A percentile compares a stretch with the other conserved stretches of the same genome.
Evolutionary conservation across 2,888 invertebrate species (phyloP).

Genomic region (Dione vanillae): DNA sequence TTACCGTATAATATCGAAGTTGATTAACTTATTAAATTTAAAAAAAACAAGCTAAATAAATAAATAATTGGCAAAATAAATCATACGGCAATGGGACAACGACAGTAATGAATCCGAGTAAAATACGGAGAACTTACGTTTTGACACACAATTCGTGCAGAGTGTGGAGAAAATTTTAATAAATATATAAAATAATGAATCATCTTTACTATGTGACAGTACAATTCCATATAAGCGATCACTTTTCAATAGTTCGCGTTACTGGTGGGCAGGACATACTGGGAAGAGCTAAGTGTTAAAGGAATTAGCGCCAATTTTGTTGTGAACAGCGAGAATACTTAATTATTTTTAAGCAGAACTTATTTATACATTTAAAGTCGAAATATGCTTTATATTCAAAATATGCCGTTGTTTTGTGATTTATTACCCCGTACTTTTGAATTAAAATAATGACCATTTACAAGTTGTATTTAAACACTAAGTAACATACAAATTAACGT

Average conservation of each 20-base stretch:
- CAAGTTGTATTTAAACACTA: background rate
- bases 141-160: too few relatives aligned
- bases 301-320: constrained; percentile 57
- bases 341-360: constrained; percentile 23
- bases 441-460: background rate
- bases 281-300: constrained; percentile 54
- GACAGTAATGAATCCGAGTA: too few relatives aligned
- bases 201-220: constrained; percentile 62
- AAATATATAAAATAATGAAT: constrained; percentile 51
- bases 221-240: constrained; percentile 64
- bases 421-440: too few relatives aligned
- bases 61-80: too few relatives aligned
- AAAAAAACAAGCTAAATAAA: too few relatives aligned
- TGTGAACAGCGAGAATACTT: constrained; percentile 8
- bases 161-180: background rate
- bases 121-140: too few relatives aligned
- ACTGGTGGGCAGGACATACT: constrained; percentile 52
- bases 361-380: background rate
- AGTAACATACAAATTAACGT: background rate
- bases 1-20: too few relatives aligned
- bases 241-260: constrained; percentile 54
- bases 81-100: too few relatives aligned
- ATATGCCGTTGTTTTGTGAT: background rate
- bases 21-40: too few relatives aligned
- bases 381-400: background rate